phyloP scores from a whole-genome alignment of 2,113 vertebrate genomes.

The Casuarius casuarius region DNA sequence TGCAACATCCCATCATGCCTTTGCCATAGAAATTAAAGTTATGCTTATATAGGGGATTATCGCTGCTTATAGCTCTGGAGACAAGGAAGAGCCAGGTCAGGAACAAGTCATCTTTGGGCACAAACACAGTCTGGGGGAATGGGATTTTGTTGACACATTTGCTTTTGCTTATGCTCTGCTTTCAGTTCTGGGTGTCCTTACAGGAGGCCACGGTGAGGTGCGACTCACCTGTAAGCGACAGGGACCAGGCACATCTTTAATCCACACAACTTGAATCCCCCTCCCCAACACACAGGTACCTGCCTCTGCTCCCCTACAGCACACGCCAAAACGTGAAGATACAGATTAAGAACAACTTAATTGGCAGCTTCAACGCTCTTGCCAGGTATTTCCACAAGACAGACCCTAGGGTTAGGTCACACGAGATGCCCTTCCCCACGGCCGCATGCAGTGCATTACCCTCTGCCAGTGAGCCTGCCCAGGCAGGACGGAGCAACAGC shows the following conservation, averaged over 20 bases:
- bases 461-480: not conserved
- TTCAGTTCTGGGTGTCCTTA: not conserved
- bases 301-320: not conserved
- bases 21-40: not conserved
- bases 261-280: not conserved
- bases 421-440: not conserved
- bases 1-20: not conserved
- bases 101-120: not conserved
- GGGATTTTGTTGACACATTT: not conserved
- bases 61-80: not conserved
- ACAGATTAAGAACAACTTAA: not conserved
- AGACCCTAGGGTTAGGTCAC: not conserved
- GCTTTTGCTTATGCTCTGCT: not conserved
- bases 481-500: not conserved
- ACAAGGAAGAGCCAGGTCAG: not conserved
- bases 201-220: not conserved
- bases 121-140: not conserved
- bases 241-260: not conserved
- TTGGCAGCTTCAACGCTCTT: not conserved
- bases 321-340: not conserved
- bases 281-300: not conserved
- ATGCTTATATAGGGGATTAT: not conserved
- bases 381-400: not conserved
- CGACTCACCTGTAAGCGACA: not conserved
- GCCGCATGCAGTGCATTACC: not conserved